Evolutionary conservation across 1,140 invertebrate species (phyloP).

Genomic region (Drosophila subpulchrella): DNA sequence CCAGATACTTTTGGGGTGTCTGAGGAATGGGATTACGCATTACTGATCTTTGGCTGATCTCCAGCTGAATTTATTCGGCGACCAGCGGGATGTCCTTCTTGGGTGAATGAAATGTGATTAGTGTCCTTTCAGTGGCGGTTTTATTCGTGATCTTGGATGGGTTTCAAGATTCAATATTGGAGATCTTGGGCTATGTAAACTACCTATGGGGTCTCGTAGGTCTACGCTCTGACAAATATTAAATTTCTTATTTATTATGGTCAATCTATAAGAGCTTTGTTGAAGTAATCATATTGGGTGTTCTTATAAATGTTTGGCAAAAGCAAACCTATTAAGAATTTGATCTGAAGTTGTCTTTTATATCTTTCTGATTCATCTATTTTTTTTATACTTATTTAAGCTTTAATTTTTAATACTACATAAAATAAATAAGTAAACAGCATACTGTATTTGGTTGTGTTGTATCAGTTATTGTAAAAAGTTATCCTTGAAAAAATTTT

Average conservation of each 20-base stretch:
- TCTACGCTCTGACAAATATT: constrained; percentile 12
- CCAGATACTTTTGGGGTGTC: background rate
- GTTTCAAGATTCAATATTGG: background rate
- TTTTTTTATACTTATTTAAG: no score
- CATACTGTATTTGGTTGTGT: no score
- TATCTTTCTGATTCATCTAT: background rate
- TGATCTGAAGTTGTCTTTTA: no score
- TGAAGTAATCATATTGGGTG: background rate
- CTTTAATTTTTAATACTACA: no score
- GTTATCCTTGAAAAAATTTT: background rate
- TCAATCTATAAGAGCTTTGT: no score
- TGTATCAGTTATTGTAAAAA: background rate
- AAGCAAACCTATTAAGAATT: no score
- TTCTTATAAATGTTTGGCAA: no score
- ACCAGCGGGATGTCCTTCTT: constrained; percentile 35
- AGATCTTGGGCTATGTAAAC: constrained; percentile 36
- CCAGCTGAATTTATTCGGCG: constrained; percentile 24
- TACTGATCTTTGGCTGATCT: constrained; percentile 48
- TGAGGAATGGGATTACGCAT: constrained; percentile 30
- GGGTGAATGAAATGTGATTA: constrained; percentile 48
- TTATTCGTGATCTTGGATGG: background rate
- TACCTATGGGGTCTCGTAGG: constrained; percentile 21
- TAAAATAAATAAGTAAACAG: no score
- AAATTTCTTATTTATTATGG: constrained; percentile 2
- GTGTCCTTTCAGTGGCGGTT: constrained; percentile 18